These are phyloP conservation scores for Paramuricea clavata DNA, from an alignment of 92 coral and sea anemone genomes.

Conservation along the genomic window DNA sequence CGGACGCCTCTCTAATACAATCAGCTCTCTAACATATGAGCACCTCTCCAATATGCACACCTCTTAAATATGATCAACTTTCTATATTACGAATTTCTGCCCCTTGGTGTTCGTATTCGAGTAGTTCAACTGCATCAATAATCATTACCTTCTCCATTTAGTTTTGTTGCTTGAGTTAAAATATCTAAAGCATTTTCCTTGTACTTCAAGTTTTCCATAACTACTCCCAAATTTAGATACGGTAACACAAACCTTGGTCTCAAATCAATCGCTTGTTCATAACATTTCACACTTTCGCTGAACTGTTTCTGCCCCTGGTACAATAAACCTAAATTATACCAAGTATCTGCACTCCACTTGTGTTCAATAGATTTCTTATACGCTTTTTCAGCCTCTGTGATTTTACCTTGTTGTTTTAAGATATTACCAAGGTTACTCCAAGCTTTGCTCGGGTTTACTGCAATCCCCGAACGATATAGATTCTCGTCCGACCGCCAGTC, in stretches of 20 bases:
- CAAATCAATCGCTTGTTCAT: constrained; percentile 81
- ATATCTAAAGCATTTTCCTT: constrained; percentile 83
- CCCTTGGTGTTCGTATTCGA: no score
- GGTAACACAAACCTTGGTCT: constrained; percentile 93
- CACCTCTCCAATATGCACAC: no score
- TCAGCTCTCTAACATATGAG: no score
- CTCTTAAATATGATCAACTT: no score
- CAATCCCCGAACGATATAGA: constrained; percentile 89
- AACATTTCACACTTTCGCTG: constrained; percentile 80
- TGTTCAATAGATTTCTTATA: constrained; percentile 82
- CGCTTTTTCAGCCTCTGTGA: constrained; percentile 86
- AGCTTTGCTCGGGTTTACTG: constrained; percentile 93
- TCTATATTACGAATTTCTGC: no score
- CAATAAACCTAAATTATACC: constrained; percentile 91
- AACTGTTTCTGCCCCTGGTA: constrained; percentile 83
- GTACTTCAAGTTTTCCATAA: constrained; percentile 79
- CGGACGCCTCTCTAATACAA: no score
- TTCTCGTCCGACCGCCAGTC: constrained; percentile 93
- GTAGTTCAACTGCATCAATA: neutral
- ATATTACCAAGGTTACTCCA: constrained; percentile 97
- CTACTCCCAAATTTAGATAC: constrained; percentile 87
- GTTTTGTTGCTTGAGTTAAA: constrained; percentile 30
- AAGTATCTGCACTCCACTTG: constrained; percentile 96
- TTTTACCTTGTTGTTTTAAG: constrained; percentile 74
- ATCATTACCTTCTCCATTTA: constrained; percentile 25